A percentile compares a stretch with the other conserved stretches of the same genome.
These are phyloP conservation scores for Scatophagus argus DNA, from an alignment of 2,113 vertebrate genomes.

Conservation along the genomic window DNA sequence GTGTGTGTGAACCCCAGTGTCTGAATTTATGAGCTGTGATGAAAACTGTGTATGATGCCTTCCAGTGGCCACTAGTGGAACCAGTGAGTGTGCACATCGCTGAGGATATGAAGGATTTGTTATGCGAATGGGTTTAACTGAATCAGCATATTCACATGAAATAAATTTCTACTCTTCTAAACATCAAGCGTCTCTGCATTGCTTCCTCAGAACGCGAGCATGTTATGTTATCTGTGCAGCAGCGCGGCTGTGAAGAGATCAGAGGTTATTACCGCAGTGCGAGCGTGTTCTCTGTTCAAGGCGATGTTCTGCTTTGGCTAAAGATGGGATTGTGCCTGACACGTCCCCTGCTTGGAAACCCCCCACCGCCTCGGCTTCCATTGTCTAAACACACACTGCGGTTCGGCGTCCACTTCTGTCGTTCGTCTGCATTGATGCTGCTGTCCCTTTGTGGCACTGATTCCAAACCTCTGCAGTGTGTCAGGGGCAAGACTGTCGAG, in stretches of 20 bases:
- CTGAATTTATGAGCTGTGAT: slow-evolving; percentile 37
- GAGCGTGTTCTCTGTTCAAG: slow-evolving; percentile 15
- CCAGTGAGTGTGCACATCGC: background rate
- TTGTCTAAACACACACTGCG: background rate
- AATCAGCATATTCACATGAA: slow-evolving; percentile 1
- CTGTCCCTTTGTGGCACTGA: background rate
- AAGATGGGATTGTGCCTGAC: slow-evolving; percentile 40
- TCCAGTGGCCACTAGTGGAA: slow-evolving; percentile 16
- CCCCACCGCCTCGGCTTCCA: background rate
- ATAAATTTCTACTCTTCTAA: background rate
- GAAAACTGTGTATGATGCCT: slow-evolving; percentile 32
- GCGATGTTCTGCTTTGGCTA: slow-evolving; percentile 6
- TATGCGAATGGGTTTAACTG: background rate
- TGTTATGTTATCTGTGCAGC: background rate
- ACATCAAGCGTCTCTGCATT: background rate
- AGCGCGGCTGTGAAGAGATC: background rate
- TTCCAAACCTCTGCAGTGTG: background rate
- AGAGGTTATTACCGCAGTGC: background rate
- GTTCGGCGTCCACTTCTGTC: background rate
- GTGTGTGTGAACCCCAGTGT: slow-evolving; percentile 7
- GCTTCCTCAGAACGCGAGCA: background rate
- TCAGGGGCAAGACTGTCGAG: background rate
- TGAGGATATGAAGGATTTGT: background rate
- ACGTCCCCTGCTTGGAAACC: background rate
- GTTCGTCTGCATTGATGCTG: background rate